Percentiles rank a stretch among this genome's conserved stretches.
Conservation (phyloP, 1,140 invertebrate species). For the Zaprionus capensis region DNA sequence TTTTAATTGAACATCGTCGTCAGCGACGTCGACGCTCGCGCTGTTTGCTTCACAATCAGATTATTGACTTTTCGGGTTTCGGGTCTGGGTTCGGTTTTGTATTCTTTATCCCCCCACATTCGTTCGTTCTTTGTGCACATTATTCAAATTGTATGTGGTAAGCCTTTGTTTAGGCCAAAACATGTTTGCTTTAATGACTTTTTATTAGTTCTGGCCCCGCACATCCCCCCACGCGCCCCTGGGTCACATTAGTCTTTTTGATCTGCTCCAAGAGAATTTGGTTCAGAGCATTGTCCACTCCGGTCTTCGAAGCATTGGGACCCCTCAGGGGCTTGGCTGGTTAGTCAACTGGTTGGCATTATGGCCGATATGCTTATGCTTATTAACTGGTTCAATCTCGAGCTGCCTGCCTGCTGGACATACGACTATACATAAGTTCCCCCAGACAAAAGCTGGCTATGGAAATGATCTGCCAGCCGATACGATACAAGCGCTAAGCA, state of each 20-base stretch:
- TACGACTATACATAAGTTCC: conserved; percentile 27
- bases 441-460: conserved; percentile 42
- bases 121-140: conserved; percentile 52
- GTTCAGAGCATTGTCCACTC: conserved; percentile 44
- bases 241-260: background rate
- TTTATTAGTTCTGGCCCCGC: conserved; percentile 68
- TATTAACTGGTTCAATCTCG: conserved; percentile 66
- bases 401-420: conserved; percentile 11
- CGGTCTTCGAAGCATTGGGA: conserved; percentile 19
- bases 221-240: background rate
- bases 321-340: conserved; percentile 52
- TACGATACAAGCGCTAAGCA: conserved; percentile 46
- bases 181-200: conserved; percentile 79
- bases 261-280: conserved; percentile 41
- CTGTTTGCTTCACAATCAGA: conserved; percentile 64
- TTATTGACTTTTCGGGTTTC: conserved; percentile 71
- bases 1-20: conserved; percentile 55
- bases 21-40: background rate
- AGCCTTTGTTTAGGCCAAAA: conserved; percentile 76
- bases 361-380: conserved; percentile 60
- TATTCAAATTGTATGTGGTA: conserved; percentile 72
- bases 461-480: conserved; percentile 55
- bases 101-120: conserved; percentile 17
- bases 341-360: conserved; percentile 64
- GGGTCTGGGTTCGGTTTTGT: background rate